Evolutionary conservation across 1,140 invertebrate genomes (phyloP).

Genomic region (Eulimnadia texana): DNA sequence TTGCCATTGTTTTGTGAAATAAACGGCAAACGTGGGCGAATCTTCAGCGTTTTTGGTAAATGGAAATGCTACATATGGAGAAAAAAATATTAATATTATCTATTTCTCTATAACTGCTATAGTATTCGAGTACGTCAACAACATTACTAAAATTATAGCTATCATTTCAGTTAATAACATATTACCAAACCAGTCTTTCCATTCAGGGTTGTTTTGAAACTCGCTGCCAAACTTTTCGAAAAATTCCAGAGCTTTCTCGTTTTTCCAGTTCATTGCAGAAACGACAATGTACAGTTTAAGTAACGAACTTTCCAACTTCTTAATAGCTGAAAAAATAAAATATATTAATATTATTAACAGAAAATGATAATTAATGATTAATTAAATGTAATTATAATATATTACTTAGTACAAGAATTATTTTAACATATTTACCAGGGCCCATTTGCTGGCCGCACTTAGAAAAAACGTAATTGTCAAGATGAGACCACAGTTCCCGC

Average conservation of each 20-base stretch:
- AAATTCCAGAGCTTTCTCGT: constrained; percentile 78
- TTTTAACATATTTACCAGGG: constrained; percentile 35
- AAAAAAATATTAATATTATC: constrained; percentile 1
- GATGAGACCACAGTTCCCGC: constrained; percentile 70
- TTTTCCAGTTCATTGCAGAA: constrained; percentile 59
- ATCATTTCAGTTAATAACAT: constrained; percentile 13
- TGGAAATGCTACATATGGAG: constrained; percentile 39
- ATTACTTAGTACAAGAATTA: no score
- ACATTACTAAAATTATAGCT: no score
- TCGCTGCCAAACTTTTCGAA: constrained; percentile 75
- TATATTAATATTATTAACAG: not conserved
- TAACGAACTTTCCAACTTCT: constrained; percentile 75
- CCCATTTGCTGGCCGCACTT: constrained; percentile 70
- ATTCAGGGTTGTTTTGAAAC: constrained; percentile 73
- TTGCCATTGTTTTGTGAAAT: constrained; percentile 88
- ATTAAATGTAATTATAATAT: no score
- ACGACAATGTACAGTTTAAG: constrained; percentile 81
- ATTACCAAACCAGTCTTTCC: constrained; percentile 95
- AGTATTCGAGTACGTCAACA: no score
- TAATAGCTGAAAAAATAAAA: constrained; percentile 42
- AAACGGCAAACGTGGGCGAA: constrained; percentile 66
- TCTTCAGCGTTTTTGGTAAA: constrained; percentile 84
- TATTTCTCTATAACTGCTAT: no score
- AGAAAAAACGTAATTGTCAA: constrained; percentile 70
- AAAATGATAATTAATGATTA: no score